A percentile compares a stretch with the other conserved stretches of the same genome.
Conservation (phyloP, 30 jellyfish, hydroid and myxozoan genomes). For the Pelagia noctiluca region DNA sequence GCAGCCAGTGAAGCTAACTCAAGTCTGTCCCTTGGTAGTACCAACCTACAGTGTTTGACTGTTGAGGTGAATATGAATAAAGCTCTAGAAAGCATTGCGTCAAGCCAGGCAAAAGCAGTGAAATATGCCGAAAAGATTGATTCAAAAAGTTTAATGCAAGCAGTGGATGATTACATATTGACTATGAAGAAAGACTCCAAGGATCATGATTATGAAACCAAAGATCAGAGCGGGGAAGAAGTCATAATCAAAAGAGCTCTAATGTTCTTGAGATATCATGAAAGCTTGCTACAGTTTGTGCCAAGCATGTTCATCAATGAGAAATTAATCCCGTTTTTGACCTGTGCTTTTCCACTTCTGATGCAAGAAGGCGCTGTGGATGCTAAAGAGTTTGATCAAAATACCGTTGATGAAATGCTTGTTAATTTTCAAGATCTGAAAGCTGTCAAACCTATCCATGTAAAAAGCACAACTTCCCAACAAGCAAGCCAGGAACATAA, state of each 20-base stretch:
- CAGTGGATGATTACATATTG: slow-evolving; percentile 43
- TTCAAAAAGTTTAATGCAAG: slow-evolving; percentile 19
- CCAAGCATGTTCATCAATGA: slow-evolving; percentile 53
- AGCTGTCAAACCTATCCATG: no score
- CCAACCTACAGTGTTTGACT: slow-evolving; percentile 59
- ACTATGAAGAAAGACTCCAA: slow-evolving; percentile 22
- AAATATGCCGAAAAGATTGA: slow-evolving; percentile 68
- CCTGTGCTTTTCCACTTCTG: slow-evolving; percentile 90
- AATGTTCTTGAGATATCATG: slow-evolving; percentile 77
- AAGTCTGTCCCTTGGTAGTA: slow-evolving; percentile 29
- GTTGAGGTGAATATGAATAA: slow-evolving; percentile 73
- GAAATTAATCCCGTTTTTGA: slow-evolving; percentile 80
- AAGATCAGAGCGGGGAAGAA: slow-evolving; percentile 40
- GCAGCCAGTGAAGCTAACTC: slow-evolving; percentile 28
- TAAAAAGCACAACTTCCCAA: neutral
- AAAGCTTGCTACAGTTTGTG: slow-evolving; percentile 68
- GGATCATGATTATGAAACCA: slow-evolving; percentile 50
- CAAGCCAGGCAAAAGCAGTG: slow-evolving; percentile 71
- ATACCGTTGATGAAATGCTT: no score
- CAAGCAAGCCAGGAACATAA: neutral
- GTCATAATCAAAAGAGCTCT: slow-evolving; percentile 59
- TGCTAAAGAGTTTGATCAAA: no score
- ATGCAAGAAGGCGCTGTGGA: slow-evolving; percentile 71
- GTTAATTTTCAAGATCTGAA: no score
- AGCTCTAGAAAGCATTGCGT: slow-evolving; percentile 71